phyloP scores from a whole-genome alignment of 2,888 invertebrate genomes.

The Salticus scenicus region DNA sequence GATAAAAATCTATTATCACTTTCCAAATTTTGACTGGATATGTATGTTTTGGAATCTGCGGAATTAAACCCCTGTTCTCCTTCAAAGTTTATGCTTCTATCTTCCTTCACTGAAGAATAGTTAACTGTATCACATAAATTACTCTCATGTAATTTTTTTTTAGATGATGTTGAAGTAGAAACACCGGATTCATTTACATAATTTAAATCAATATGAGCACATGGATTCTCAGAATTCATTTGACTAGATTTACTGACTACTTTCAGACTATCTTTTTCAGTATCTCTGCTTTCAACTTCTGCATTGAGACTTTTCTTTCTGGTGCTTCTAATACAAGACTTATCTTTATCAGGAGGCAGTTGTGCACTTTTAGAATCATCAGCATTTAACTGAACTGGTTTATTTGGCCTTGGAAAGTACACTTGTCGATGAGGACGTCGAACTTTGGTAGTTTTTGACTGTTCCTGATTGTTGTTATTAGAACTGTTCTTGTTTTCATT shows the following conservation, averaged over 20 bases:
- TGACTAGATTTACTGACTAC: too few relatives aligned
- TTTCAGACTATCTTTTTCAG: too few relatives aligned
- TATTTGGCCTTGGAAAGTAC: constrained; percentile 53
- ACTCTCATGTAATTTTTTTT: neutral
- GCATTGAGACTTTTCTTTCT: neutral
- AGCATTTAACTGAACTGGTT: constrained; percentile 19
- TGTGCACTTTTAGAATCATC: neutral
- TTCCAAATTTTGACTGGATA: too few relatives aligned
- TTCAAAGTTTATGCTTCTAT: neutral
- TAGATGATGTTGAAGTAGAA: neutral
- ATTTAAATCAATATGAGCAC: neutral
- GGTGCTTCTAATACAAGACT: neutral
- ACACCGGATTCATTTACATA: neutral
- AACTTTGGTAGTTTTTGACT: constrained; percentile 23
- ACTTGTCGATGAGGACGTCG: constrained; percentile 58
- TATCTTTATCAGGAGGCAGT: neutral
- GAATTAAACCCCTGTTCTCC: neutral
- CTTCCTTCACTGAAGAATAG: neutral
- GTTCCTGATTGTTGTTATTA: neutral
- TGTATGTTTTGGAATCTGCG: too few relatives aligned
- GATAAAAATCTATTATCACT: too few relatives aligned
- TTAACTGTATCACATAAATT: neutral
- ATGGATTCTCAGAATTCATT: too few relatives aligned
- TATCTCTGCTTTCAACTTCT: neutral
- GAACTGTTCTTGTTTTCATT: neutral